Conservation (phyloP, 1,140 invertebrate genomes). For the Metaphire vulgaris region DNA sequence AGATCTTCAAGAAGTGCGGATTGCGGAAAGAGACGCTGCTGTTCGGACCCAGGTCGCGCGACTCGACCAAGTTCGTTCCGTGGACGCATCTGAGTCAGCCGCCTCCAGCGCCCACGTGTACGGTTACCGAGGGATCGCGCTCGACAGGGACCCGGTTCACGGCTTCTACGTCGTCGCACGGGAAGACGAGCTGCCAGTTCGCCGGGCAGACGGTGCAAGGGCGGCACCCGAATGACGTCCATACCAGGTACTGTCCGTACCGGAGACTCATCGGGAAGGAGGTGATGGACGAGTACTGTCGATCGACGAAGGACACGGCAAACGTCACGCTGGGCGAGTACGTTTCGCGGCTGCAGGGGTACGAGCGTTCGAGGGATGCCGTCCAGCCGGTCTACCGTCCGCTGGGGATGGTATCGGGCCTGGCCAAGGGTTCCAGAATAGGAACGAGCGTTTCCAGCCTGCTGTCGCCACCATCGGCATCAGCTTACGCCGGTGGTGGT, state of each 20-base stretch:
- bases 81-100: conserved; percentile 9
- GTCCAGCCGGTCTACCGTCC: conserved; percentile 26
- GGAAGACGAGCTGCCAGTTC: conserved; percentile 12
- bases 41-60: background rate
- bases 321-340: background rate
- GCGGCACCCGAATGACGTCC: background rate
- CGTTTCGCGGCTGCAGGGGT: background rate
- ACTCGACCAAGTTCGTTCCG: background rate
- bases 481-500: too few species aligned
- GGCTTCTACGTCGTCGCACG: background rate
- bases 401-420: background rate
- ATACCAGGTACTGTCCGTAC: conserved; percentile 16
- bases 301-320: background rate
- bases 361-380: background rate
- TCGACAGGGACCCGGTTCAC: conserved; percentile 20
- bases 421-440: background rate
- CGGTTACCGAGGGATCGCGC: conserved; percentile 19
- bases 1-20: conserved; percentile 24
- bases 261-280: conserved; percentile 16
- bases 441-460: background rate
- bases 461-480: background rate
- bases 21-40: background rate
- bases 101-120: conserved; percentile 6
- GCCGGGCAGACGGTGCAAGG: background rate
- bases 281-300: conserved; percentile 9